phyloP scores from a whole-genome alignment of 2,113 vertebrate species.

The Narcine bancroftii region DNA sequence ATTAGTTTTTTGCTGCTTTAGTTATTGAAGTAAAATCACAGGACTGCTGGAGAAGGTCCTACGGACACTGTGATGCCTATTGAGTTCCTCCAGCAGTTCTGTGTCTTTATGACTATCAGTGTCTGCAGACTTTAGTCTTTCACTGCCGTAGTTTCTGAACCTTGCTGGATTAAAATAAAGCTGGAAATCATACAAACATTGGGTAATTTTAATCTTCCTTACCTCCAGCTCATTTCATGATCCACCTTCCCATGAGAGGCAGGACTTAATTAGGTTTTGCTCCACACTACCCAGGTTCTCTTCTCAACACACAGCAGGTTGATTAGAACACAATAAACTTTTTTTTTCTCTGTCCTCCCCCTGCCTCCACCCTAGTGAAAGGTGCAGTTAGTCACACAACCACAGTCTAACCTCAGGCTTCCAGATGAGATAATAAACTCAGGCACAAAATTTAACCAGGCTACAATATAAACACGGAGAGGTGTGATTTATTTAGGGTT shows the following conservation, averaged over 20 bases:
- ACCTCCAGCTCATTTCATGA: neutral
- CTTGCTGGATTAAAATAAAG: neutral
- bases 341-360: too few species aligned
- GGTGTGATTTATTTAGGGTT: neutral
- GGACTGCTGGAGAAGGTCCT: too few species aligned
- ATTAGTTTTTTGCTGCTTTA: too few species aligned
- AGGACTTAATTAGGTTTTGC: constrained; percentile 31
- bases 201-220: neutral
- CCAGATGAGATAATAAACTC: neutral
- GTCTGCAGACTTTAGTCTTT: too few species aligned
- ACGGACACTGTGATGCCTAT: too few species aligned
- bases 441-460: neutral
- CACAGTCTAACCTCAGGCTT: neutral
- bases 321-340: constrained; percentile 7
- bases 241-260: neutral
- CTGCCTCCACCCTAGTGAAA: too few species aligned
- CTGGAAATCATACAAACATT: neutral
- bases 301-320: neutral
- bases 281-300: neutral
- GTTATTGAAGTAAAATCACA: too few species aligned
- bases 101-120: too few species aligned
- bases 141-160: neutral
- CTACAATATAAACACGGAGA: too few species aligned
- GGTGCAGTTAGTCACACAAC: neutral
- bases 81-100: too few species aligned